Evolutionary conservation across 1,140 invertebrate species (phyloP), one percentile per base, ranked within the genome.

Genomic region (Papilio machaon): DNA sequence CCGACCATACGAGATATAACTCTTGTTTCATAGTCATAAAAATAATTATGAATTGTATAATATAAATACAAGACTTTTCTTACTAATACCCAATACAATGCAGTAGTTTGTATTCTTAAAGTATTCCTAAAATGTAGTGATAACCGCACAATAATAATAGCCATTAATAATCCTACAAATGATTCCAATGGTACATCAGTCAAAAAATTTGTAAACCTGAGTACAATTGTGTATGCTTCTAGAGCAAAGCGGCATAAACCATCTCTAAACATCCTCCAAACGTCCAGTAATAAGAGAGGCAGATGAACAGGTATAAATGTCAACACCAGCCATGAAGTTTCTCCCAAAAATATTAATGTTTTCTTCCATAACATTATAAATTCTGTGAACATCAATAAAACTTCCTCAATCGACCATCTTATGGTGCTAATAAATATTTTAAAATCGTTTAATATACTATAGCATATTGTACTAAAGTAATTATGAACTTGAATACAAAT

Each of bases 151-250:
- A 92, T 88, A 64, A 93, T 83, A 38, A 94, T 90, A 58, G 90
- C 85, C 85, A 87, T 86, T 80, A 90, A 86, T 81, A 94, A 86
- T 47, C 92, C 92, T 80, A 93, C 82, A 79, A 94, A 93, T 76
- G 93, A 94, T 85, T 94, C 86, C 52, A 94, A 88, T 89, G 93
- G 93, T 81, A 94, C 92, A 90, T 94, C 93, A 60, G 92, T 92
- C 78, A 94, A 83, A 84, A 91, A 94, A 83, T 94, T 94, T 17
- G 92, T 92, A 76, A 93, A 86, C 80, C 83, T 89, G 73, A 94
- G 84, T 73, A 94, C 84, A 35, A 60, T 82, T 88, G 89, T 90
- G 79, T 94, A 94, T 0, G 80, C 79, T 82, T 91, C 85, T 35
- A 94, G 83, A 43, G 88, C 70, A 49, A 74, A 80, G 43, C 76